Conservation (phyloP, 1,140 invertebrate species). For the Tetramorium simillimum region DNA sequence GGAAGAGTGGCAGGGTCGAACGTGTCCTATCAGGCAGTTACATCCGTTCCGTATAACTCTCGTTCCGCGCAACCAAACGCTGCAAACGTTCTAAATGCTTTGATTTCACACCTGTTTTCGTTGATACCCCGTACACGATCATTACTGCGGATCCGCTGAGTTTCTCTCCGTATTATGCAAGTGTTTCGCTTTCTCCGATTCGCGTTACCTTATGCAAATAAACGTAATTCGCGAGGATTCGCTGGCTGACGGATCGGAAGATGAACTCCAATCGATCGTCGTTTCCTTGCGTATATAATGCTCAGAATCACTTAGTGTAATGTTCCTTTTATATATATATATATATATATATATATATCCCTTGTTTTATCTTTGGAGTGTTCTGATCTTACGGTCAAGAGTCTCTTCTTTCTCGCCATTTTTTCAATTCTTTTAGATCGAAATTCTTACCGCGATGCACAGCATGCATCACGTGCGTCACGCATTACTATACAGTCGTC, state of each 20-base stretch:
- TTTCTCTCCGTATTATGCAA: constrained; percentile 39
- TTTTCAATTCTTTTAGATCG: neutral
- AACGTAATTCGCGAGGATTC: neutral
- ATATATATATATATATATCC: too few species aligned
- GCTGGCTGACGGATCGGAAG: neutral
- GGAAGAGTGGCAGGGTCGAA: neutral
- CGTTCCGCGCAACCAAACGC: constrained; percentile 32
- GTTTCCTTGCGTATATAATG: neutral
- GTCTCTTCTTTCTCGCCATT: neutral
- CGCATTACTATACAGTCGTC: neutral
- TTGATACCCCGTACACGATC: neutral
- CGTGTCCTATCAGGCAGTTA: constrained; percentile 22
- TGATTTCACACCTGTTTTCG: neutral
- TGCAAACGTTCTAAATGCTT: constrained; percentile 18
- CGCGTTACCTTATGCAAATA: constrained; percentile 19
- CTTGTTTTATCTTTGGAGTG: neutral
- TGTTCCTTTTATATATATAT: neutral
- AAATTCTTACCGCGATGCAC: neutral
- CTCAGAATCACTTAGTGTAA: neutral
- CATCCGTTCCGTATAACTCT: constrained; percentile 8
- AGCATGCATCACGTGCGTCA: neutral
- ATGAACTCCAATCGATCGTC: neutral
- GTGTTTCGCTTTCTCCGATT: constrained; percentile 29
- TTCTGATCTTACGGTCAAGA: neutral
- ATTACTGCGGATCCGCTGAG: constrained; percentile 9